These are phyloP conservation scores for Ictalurus furcatus DNA, from an alignment of 2,113 vertebrate species.

Conservation along the genomic window DNA sequence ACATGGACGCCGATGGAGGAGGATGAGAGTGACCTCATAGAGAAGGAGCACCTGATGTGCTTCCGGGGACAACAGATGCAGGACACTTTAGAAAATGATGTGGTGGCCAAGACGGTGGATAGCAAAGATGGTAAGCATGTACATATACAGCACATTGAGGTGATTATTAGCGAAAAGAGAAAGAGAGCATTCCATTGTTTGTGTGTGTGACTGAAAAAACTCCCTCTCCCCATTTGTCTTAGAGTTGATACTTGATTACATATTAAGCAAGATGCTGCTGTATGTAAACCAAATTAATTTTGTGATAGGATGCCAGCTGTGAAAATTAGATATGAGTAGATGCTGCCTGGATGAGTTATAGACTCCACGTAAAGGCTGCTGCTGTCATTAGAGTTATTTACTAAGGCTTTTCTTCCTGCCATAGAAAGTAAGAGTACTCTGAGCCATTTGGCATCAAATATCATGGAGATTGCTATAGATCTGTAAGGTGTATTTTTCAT, in stretches of 20 bases:
- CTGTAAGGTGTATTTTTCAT: background rate
- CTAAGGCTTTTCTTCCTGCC: background rate
- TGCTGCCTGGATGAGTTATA: conserved; percentile 17
- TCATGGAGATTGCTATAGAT: background rate
- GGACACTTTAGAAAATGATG: conserved; percentile 87
- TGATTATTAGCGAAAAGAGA: background rate
- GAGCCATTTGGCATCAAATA: background rate
- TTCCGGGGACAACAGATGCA: conserved; percentile 91
- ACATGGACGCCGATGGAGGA: conserved; percentile 96
- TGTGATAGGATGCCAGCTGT: background rate
- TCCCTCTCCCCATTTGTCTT: conserved; percentile 1
- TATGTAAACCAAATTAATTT: background rate
- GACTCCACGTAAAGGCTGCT: conserved; percentile 35
- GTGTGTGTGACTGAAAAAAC: background rate
- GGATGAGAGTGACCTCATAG: conserved; percentile 94
- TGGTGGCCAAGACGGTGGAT: conserved; percentile 85
- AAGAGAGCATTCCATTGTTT: conserved; percentile 30
- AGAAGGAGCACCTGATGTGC: conserved; percentile 86
- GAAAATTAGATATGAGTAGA: background rate
- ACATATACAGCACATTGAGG: conserved; percentile 14
- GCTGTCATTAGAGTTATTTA: conserved; percentile 12
- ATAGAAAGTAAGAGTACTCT: background rate
- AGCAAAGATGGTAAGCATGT: conserved; percentile 91
- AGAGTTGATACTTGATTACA: background rate
- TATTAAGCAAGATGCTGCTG: background rate